phyloP scores from a whole-genome alignment of 2,888 invertebrate genomes.

The Sesia apiformis region DNA sequence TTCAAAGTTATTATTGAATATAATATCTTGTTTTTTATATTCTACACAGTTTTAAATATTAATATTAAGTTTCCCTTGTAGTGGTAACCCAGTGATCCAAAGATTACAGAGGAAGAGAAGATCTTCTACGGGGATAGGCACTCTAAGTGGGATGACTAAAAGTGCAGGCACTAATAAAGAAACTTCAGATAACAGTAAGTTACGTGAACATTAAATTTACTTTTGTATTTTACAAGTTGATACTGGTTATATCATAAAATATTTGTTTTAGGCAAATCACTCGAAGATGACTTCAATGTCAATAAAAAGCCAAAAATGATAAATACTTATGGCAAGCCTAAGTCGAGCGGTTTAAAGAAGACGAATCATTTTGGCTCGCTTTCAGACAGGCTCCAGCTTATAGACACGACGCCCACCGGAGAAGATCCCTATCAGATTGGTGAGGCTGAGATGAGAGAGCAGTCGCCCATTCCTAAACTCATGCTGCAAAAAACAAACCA shows the following conservation, averaged over 20 bases:
- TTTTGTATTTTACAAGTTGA: neutral
- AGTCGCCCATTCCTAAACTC: conserved; percentile 62
- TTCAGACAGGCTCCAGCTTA: conserved; percentile 50
- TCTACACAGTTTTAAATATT: neutral
- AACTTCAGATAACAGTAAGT: conserved; percentile 30
- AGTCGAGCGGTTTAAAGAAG: conserved; percentile 25
- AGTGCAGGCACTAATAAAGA: conserved; percentile 28
- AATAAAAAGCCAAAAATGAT: conserved; percentile 55
- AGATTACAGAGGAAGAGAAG: conserved; percentile 45
- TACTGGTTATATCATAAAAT: conserved; percentile 18
- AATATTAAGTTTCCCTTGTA: conserved; percentile 7
- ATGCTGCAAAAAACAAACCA: conserved; percentile 57
- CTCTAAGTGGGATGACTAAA: conserved; percentile 45
- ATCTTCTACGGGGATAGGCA: conserved; percentile 39
- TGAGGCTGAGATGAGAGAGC: conserved; percentile 62
- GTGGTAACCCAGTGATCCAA: conserved; percentile 52
- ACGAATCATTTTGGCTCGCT: conserved; percentile 45
- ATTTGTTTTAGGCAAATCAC: conserved; percentile 32
- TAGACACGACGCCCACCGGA: conserved; percentile 61
- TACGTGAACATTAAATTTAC: neutral
- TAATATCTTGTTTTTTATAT: neutral
- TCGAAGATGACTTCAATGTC: conserved; percentile 31
- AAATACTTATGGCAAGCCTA: conserved; percentile 47
- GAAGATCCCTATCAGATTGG: conserved; percentile 63
- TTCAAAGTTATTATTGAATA: neutral